Conservation (phyloP, 1,140 invertebrate species). For the Formica selysi region DNA sequence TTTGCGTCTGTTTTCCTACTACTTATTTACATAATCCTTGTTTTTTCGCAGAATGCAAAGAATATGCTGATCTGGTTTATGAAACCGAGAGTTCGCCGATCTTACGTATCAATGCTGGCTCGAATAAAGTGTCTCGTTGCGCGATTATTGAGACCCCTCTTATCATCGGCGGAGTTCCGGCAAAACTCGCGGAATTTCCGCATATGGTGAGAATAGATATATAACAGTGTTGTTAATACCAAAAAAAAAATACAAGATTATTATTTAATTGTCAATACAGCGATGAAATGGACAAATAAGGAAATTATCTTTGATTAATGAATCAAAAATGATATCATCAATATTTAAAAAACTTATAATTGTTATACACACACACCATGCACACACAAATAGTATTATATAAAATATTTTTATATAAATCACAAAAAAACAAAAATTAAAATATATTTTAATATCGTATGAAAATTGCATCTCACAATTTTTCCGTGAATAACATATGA, state of each 20-base stretch:
- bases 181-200: conserved; percentile 83
- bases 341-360: not conserved
- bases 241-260: not conserved
- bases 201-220: conserved; percentile 82
- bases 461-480: not conserved
- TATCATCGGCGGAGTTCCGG: conserved; percentile 83
- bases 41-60: conserved; percentile 77
- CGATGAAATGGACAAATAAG: not conserved
- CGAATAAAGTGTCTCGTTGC: conserved; percentile 79
- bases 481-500: not conserved
- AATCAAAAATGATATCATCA: not conserved
- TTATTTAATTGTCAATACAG: not conserved
- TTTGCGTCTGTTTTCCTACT: not conserved
- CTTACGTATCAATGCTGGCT: conserved; percentile 69
- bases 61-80: conserved; percentile 78
- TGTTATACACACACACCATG: not conserved
- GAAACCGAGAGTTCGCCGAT: conserved; percentile 73
- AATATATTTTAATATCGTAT: not conserved
- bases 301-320: not conserved
- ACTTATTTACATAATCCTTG: no score
- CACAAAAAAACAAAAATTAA: not conserved
- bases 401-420: not conserved
- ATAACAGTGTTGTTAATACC: not conserved
- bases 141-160: conserved; percentile 80
- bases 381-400: not conserved